Evolutionary conservation across 2,113 vertebrate genomes (phyloP).

Genomic region (Antidorcas marsupialis): DNA sequence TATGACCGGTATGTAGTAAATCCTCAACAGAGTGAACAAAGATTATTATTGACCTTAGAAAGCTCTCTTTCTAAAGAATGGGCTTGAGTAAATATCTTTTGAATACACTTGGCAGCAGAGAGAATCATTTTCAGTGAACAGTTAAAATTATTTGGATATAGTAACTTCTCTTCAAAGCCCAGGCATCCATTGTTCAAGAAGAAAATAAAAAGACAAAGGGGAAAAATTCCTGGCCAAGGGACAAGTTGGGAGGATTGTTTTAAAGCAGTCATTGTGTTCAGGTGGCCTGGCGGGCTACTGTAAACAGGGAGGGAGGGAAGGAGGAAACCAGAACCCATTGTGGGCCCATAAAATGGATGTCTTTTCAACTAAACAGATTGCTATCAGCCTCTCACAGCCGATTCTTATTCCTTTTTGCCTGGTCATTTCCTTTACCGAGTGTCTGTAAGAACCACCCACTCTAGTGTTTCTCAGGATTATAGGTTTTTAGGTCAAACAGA

Average conservation of each 20-base stretch:
- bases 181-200: neutral
- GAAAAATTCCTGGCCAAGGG: neutral
- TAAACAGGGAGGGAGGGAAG: slow-evolving; percentile 4
- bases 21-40: neutral
- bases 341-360: neutral
- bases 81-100: neutral
- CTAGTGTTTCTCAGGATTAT: slow-evolving; percentile 62
- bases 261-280: slow-evolving; percentile 25
- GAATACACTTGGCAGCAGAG: neutral
- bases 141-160: neutral
- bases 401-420: slow-evolving; percentile 53
- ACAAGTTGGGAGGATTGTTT: neutral
- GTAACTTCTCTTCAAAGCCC: neutral
- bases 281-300: neutral
- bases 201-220: neutral
- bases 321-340: slow-evolving; percentile 55
- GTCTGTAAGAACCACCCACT: slow-evolving; percentile 69
- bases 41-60: neutral
- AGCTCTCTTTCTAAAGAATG: neutral
- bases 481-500: slow-evolving; percentile 46
- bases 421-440: slow-evolving; percentile 74
- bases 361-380: slow-evolving; percentile 69
- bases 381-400: slow-evolving; percentile 45
- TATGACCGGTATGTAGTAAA: neutral
- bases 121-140: neutral